Percentiles rank a stretch among this genome's conserved stretches.
Evolutionary conservation across 1,140 invertebrate genomes (phyloP).

Genomic region (Drosophila nannoptera): DNA sequence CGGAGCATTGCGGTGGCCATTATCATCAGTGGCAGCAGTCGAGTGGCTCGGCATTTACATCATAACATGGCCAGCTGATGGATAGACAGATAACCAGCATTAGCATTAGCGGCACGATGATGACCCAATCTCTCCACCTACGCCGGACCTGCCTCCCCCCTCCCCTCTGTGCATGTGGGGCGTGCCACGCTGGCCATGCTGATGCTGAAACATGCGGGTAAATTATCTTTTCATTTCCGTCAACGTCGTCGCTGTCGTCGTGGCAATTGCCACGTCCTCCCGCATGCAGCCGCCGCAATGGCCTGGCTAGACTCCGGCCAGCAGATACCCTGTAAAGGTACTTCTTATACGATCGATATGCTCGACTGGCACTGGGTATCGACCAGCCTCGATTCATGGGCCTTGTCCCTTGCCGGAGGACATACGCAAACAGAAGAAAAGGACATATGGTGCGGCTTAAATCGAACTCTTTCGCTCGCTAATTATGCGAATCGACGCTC

Average conservation of each 20-base stretch:
- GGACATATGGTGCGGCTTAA: slow-evolving; percentile 29
- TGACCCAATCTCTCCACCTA: slow-evolving; percentile 25
- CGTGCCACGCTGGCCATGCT: slow-evolving; percentile 31
- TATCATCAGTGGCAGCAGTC: slow-evolving; percentile 38
- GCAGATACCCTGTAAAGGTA: not conserved
- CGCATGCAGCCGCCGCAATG: not conserved
- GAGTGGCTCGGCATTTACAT: slow-evolving; percentile 60
- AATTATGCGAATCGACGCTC: slow-evolving; percentile 26
- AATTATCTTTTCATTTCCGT: slow-evolving; percentile 77
- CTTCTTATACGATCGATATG: no score
- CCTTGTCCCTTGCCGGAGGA: slow-evolving; percentile 32
- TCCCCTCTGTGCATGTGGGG: slow-evolving; percentile 11
- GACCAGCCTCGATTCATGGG: slow-evolving; percentile 31
- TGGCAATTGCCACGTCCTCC: slow-evolving; percentile 47
- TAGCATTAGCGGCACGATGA: slow-evolving; percentile 62
- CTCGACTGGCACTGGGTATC: not conserved
- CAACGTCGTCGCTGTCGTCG: slow-evolving; percentile 44
- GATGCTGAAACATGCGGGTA: slow-evolving; percentile 70
- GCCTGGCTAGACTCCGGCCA: no score
- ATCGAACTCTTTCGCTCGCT: slow-evolving; percentile 36
- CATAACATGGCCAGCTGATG: slow-evolving; percentile 72
- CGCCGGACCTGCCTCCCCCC: not conserved
- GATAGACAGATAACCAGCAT: slow-evolving; percentile 74
- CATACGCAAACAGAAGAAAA: slow-evolving; percentile 23
- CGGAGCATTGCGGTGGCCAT: slow-evolving; percentile 31